These are phyloP conservation scores for Drosophila ezoana DNA, from an alignment of 2,888 invertebrate species.

Conservation along the genomic window DNA sequence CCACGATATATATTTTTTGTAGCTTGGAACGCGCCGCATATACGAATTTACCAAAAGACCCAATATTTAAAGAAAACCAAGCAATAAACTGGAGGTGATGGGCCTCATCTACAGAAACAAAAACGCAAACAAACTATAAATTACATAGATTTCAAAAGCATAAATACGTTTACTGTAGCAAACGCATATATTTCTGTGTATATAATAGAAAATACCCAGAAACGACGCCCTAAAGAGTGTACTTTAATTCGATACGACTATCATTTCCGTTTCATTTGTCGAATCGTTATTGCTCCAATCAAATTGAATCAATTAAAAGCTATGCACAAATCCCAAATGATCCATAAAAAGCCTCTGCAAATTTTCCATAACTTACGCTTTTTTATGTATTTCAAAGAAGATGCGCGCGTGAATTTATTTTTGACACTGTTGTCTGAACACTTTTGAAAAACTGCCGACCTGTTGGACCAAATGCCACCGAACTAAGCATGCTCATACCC, in stretches of 20 bases:
- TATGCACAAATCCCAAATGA: constrained; percentile 68
- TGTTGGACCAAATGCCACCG: constrained; percentile 32
- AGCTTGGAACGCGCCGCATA: constrained; percentile 34
- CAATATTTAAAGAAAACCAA: constrained; percentile 18
- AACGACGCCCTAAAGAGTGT: constrained; percentile 6
- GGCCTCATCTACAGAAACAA: constrained; percentile 23
- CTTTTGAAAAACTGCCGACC: constrained; percentile 72
- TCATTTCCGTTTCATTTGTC: background rate
- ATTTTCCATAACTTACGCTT: constrained; percentile 67
- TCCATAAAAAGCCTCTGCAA: constrained; percentile 55
- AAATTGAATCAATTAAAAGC: constrained; percentile 60
- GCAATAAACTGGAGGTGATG: constrained; percentile 51
- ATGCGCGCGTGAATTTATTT: constrained; percentile 53
- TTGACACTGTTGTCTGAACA: constrained; percentile 62
- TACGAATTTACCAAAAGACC: constrained; percentile 21
- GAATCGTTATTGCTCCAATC: constrained; percentile 30
- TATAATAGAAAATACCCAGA: background rate
- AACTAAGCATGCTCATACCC: constrained; percentile 27
- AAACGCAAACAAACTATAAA: constrained; percentile 51
- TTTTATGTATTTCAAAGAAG: constrained; percentile 24
- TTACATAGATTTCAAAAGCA: constrained; percentile 37
- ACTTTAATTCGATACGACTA: background rate
- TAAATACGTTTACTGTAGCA: constrained; percentile 8
- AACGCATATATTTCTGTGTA: background rate
- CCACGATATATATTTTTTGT: constrained; percentile 39